A percentile compares a stretch with the other conserved stretches of the same genome.
Conservation (phyloP, 2,797 vertebrate genomes). For the Hydrolagus colliei region DNA sequence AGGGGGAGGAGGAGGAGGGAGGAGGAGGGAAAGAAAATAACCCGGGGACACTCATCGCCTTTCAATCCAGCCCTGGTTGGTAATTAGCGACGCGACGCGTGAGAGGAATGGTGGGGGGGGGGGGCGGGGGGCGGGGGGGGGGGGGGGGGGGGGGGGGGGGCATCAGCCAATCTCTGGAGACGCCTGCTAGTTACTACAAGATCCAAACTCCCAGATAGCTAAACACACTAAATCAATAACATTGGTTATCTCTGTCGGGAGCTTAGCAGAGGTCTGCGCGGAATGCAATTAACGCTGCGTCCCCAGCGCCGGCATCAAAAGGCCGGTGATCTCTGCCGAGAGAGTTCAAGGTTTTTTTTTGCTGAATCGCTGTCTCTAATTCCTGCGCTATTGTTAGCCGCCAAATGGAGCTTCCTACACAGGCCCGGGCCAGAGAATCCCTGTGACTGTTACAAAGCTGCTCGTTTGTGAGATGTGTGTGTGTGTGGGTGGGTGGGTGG, state of each 20-base stretch:
- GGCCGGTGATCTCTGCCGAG: not conserved
- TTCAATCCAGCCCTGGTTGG: slow-evolving; percentile 9
- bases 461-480: too few species aligned
- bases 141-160: too few species aligned
- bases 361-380: not conserved
- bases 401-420: too few species aligned
- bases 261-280: not conserved
- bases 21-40: too few species aligned
- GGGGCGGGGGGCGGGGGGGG: too few species aligned
- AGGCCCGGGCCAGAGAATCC: too few species aligned
- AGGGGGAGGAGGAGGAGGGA: too few species aligned
- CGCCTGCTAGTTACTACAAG: slow-evolving; percentile 22
- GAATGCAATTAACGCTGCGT: slow-evolving; percentile 15
- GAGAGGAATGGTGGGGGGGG: not conserved
- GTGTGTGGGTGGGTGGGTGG: too few species aligned
- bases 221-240: slow-evolving; percentile 26
- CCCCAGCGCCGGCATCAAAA: not conserved
- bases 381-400: too few species aligned
- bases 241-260: slow-evolving; percentile 26
- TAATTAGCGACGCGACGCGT: slow-evolving; percentile 11
- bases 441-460: too few species aligned
- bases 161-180: slow-evolving; percentile 3
- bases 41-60: not conserved
- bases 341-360: too few species aligned
- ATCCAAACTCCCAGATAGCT: slow-evolving; percentile 25